Conservation (phyloP, 1,140 invertebrate genomes). For the Maniola jurtina region DNA sequence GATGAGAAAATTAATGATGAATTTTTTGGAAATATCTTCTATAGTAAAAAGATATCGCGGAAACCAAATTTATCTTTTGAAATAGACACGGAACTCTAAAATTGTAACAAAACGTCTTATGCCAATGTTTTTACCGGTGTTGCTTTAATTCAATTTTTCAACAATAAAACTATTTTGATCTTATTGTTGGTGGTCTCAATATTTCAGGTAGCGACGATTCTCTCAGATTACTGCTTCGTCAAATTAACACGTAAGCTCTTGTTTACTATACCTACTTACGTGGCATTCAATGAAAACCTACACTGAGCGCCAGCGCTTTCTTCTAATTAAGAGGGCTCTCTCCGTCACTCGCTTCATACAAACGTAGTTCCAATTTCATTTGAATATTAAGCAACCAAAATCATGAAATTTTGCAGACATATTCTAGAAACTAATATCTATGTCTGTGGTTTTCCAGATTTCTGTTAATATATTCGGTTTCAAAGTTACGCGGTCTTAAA, state of each 20-base stretch:
- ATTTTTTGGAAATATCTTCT: no score
- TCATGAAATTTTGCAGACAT: no score
- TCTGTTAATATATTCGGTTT: no score
- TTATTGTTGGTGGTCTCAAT: slow-evolving; percentile 51
- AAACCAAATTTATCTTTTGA: neutral
- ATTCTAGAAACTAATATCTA: no score
- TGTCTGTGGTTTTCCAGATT: no score
- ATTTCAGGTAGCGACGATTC: slow-evolving; percentile 38
- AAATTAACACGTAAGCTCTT: slow-evolving; percentile 20
- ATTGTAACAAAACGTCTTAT: slow-evolving; percentile 17
- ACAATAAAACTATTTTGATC: slow-evolving; percentile 55
- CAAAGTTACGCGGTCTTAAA: no score
- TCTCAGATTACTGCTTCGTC: slow-evolving; percentile 12
- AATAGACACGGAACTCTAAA: slow-evolving; percentile 11
- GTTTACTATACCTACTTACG: neutral
- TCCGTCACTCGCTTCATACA: no score
- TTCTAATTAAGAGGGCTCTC: no score
- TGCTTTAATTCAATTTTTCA: slow-evolving; percentile 68
- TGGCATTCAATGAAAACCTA: neutral
- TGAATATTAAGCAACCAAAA: no score
- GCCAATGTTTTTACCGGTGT: slow-evolving; percentile 20
- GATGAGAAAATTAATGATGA: no score
- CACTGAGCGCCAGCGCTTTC: neutral
- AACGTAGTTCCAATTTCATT: no score
- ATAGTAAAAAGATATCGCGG: no score